phyloP scores from a whole-genome alignment of 2,113 vertebrate genomes.

The Micronisus gabar region DNA sequence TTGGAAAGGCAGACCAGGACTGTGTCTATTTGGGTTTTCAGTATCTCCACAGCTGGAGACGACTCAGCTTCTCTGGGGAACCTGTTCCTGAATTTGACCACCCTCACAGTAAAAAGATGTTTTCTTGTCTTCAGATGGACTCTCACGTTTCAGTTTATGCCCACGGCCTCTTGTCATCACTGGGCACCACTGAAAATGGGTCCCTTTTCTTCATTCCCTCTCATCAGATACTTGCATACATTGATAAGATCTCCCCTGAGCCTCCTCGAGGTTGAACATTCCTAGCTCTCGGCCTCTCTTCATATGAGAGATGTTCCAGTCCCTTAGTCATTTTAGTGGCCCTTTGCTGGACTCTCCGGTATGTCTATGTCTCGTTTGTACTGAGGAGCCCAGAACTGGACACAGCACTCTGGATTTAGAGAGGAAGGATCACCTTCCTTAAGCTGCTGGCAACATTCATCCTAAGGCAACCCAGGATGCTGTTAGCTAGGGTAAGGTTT shows the following conservation, averaged over 20 bases:
- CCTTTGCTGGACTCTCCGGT: background rate
- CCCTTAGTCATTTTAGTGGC: background rate
- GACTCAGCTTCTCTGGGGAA: background rate
- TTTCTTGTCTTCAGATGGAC: background rate
- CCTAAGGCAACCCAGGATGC: background rate
- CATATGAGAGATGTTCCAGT: background rate
- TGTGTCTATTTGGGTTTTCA: background rate
- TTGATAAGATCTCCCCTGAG: background rate
- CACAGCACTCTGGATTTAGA: background rate
- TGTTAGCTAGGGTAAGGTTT: background rate
- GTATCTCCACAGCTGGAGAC: background rate
- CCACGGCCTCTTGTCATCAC: background rate
- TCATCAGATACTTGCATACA: background rate
- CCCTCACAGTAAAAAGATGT: background rate
- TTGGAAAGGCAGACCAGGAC: background rate
- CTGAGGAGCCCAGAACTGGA: background rate
- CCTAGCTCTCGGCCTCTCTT: background rate
- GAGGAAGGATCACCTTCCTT: background rate
- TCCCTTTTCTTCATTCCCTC: background rate
- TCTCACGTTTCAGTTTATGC: background rate
- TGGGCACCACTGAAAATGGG: background rate
- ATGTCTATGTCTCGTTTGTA: background rate
- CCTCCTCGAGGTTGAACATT: background rate
- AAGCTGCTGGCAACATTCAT: background rate
- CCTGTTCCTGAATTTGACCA: background rate